phyloP scores from a whole-genome alignment of 53 echinoderm and acorn worm species.

The Zoroaster sp. region DNA sequence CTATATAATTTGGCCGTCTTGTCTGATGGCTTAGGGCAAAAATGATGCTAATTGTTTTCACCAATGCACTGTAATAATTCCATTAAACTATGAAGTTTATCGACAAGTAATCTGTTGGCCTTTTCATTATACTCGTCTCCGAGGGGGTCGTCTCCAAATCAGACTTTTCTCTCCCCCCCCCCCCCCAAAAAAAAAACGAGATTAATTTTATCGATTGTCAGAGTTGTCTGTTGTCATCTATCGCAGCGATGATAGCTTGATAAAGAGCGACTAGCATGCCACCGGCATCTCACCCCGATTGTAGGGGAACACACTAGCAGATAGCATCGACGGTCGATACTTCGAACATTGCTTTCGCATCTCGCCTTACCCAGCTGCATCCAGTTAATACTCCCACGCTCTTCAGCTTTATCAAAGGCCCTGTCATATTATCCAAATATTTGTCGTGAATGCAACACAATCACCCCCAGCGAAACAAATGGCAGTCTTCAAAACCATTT shows the following conservation, averaged over 20 bases:
- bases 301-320: background rate
- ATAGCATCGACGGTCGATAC: conserved; percentile 18
- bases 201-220: conserved; percentile 6
- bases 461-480: conserved; percentile 3
- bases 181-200: no score
- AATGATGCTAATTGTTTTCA: no score
- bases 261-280: background rate
- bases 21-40: no score
- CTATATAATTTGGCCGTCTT: no score
- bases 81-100: background rate
- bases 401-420: background rate
- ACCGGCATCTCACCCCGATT: background rate
- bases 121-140: background rate
- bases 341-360: background rate
- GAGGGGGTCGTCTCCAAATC: background rate
- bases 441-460: conserved; percentile 28
- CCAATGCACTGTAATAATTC: background rate
- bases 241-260: background rate
- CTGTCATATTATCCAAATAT: conserved; percentile 49
- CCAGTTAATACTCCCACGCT: conserved; percentile 36
- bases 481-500: background rate
- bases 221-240: conserved; percentile 22
- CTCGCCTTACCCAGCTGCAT: conserved; percentile 39
- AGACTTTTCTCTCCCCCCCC: background rate
- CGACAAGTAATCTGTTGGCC: background rate